Percentiles rank a stretch among this genome's conserved stretches.
phyloP scores from a whole-genome alignment of 2,113 vertebrate genomes.

The Verasper variegatus region DNA sequence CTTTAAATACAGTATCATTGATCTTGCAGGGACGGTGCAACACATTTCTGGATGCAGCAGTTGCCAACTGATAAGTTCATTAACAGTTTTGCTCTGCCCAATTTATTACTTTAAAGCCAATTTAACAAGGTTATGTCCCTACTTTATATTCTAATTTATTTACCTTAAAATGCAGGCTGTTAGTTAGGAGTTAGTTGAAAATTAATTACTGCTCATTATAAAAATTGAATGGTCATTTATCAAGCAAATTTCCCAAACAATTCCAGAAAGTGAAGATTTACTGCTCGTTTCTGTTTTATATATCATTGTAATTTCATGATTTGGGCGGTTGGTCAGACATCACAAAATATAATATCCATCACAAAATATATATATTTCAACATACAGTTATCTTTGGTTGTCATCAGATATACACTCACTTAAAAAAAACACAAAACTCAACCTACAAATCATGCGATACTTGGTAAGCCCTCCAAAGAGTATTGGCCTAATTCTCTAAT shows the following conservation, averaged over 20 bases:
- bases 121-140: background rate
- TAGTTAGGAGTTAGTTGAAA: background rate
- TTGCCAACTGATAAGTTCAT: constrained; percentile 6
- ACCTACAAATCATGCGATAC: no score
- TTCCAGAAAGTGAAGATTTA: no score
- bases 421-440: no score
- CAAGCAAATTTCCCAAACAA: background rate
- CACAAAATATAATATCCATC: no score
- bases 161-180: background rate
- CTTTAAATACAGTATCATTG: background rate
- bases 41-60: background rate
- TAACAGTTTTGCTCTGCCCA: background rate
- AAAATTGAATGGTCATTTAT: background rate
- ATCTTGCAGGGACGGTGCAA: constrained; percentile 20
- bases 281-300: no score
- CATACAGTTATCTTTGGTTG: no score
- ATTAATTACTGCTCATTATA: background rate
- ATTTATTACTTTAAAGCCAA: constrained; percentile 4
- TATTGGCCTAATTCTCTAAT: no score
- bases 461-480: no score
- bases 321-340: background rate
- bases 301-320: no score
- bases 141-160: background rate
- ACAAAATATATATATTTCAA: no score
- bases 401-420: no score